A percentile compares a stretch with the other conserved stretches of the same genome.
phyloP scores from a whole-genome alignment of 1,140 invertebrate species.

The Adelges cooleyi region DNA sequence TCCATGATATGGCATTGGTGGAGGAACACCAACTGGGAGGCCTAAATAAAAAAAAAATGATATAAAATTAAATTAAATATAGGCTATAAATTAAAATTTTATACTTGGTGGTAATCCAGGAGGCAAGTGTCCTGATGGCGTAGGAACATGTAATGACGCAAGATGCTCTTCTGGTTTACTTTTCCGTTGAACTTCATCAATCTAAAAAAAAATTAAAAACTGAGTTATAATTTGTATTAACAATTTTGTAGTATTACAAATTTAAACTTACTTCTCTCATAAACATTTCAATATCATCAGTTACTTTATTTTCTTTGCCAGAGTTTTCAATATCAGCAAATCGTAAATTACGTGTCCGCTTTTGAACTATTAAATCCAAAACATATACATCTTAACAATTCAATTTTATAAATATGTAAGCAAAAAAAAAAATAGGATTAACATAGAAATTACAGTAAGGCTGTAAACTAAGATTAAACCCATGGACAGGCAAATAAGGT shows the following conservation, averaged over 20 bases:
- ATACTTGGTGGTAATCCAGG: conserved; percentile 34
- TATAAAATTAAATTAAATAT: background rate
- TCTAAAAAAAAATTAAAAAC: conserved; percentile 36
- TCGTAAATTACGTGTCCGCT: background rate
- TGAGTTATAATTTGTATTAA: background rate
- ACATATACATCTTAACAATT: too few relatives aligned
- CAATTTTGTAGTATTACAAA: background rate
- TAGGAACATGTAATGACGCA: conserved; percentile 31
- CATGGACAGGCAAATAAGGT: too few relatives aligned
- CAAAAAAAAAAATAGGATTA: too few relatives aligned
- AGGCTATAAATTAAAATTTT: background rate
- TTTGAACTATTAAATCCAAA: background rate
- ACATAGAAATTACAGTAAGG: too few relatives aligned
- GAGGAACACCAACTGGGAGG: conserved; percentile 35
- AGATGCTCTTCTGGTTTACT: conserved; percentile 41
- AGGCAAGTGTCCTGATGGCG: conserved; percentile 34
- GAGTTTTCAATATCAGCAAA: conserved; percentile 9
- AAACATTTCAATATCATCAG: conserved; percentile 26
- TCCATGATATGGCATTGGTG: conserved; percentile 44
- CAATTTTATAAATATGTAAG: too few relatives aligned
- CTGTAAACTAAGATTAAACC: too few relatives aligned
- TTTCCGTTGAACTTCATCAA: conserved; percentile 74
- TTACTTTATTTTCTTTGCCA: conserved; percentile 18
- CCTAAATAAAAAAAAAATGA: conserved; percentile 26
- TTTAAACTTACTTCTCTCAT: conserved; percentile 14